These are phyloP conservation scores for Calephelis nemesis DNA, from an alignment of 1,140 invertebrate genomes.

Conservation along the genomic window DNA sequence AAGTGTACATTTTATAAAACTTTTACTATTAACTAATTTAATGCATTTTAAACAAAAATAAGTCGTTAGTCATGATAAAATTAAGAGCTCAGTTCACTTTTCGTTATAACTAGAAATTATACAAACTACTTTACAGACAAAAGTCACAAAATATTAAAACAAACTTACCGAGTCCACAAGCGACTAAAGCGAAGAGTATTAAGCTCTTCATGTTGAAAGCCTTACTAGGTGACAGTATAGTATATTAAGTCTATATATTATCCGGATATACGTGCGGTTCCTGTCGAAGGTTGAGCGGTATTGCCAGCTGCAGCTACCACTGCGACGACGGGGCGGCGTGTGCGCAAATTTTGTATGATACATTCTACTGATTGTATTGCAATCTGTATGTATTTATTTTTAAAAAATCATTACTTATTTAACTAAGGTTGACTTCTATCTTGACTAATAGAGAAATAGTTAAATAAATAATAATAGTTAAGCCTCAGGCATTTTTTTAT, in stretches of 20 bases:
- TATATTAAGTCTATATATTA: conserved; percentile 20
- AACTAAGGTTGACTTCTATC: too few species aligned
- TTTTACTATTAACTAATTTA: too few species aligned
- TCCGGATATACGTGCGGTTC: conserved; percentile 58
- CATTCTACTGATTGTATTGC: conserved; percentile 24
- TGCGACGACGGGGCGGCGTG: conserved; percentile 42
- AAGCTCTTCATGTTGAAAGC: conserved; percentile 58
- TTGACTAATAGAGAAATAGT: too few species aligned
- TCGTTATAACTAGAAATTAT: too few species aligned
- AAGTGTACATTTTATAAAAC: too few species aligned
- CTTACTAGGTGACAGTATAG: conserved; percentile 18
- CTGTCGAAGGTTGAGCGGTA: conserved; percentile 61
- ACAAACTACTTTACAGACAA: too few species aligned
- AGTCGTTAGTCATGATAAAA: too few species aligned
- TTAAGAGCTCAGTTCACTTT: too few species aligned
- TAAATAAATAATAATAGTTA: too few species aligned
- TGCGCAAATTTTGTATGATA: conserved; percentile 39
- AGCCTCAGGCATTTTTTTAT: too few species aligned
- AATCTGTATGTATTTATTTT: neutral
- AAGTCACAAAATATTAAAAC: neutral
- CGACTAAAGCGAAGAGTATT: conserved; percentile 47
- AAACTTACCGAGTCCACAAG: conserved; percentile 51
- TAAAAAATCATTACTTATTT: neutral
- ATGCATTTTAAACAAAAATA: too few species aligned
- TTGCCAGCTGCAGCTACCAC: conserved; percentile 44